These are phyloP conservation scores for Eledone cirrhosa DNA, from an alignment of 2,888 invertebrate species.

Conservation along the genomic window DNA sequence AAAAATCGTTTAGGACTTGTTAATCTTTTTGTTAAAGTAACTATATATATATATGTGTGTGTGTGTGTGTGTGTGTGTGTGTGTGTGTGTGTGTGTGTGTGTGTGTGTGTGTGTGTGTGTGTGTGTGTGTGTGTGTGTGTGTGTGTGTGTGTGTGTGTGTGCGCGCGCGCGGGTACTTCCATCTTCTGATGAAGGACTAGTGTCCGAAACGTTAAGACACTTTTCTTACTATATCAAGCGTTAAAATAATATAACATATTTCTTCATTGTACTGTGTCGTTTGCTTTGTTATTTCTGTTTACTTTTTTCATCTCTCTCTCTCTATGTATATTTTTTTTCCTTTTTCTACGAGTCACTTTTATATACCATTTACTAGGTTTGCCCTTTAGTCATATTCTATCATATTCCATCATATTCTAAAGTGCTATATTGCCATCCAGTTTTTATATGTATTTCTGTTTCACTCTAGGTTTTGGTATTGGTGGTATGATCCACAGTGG, in stretches of 20 bases:
- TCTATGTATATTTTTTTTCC: too few species aligned
- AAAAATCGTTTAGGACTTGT: too few species aligned
- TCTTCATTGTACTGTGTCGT: too few species aligned
- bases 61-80: neutral
- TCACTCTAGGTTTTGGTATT: constrained; percentile 43
- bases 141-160: constrained; percentile 31
- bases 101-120: constrained; percentile 30
- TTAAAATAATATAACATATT: too few species aligned
- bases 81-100: constrained; percentile 7
- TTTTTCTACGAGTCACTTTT: neutral
- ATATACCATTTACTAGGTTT: neutral
- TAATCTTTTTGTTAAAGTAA: too few species aligned
- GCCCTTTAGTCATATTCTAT: neutral
- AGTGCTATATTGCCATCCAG: neutral
- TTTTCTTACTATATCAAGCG: too few species aligned
- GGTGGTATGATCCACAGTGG: constrained; percentile 50
- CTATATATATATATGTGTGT: neutral
- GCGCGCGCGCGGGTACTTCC: neutral
- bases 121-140: constrained; percentile 31
- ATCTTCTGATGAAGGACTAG: too few species aligned
- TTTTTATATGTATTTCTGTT: neutral
- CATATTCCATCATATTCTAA: neutral
- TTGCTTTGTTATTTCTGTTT: too few species aligned
- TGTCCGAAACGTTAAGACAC: too few species aligned
- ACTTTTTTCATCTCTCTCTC: too few species aligned